Evolutionary conservation across 2,113 vertebrate species (phyloP), one percentile per base, ranked within the genome.

Genomic region (Sterrhoptilus dennistouni): DNA sequence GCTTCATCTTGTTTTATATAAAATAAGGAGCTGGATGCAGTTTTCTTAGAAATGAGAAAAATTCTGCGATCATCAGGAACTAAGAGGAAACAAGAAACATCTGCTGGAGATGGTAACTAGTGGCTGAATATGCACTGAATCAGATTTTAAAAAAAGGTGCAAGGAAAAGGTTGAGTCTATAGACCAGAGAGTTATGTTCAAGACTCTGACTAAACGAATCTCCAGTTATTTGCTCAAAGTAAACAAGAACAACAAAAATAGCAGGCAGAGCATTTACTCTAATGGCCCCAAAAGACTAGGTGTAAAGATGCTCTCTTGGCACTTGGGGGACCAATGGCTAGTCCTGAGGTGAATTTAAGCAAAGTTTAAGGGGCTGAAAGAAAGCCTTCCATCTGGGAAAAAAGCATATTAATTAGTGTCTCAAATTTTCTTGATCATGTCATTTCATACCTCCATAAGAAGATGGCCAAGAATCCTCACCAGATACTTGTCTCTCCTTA

Each of bases 271-370:
- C 8, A 75, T 56, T 78, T 68, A 25, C 40, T 76, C 19, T 42
- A 12, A 24, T 3, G 68, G 42, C 9, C 36, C 23, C 29, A 78
- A 81, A 89, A 50, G 5, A 1, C 0, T 2, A 38, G 19, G 5
- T 27, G 21, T 56, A 56, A 88, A 82, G 44, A 31, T 0, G 1
- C 45, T 84, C 27, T 78, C 12, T 40, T 52, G 38, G 21, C 8
- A 49, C 0, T 0, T 7, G 36, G 16, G 15, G 6, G 4, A 50
- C 12, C 24, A 83, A 2, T 8, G 6, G 9, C 12, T 64, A n/a
- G 13, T 36, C 36, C 31, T 60, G 24, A 77, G 35, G 21, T 33
- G 60, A 66, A 59, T 38, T 65, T 33, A 47, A 78, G 59, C 8
- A 22, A 28, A 66, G 20, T 7, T 31, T 47, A 45, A 45, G 45